These are phyloP conservation scores for Aphelenchoides bicaudatus DNA, from an alignment of 2,888 invertebrate species.

Conservation along the genomic window DNA sequence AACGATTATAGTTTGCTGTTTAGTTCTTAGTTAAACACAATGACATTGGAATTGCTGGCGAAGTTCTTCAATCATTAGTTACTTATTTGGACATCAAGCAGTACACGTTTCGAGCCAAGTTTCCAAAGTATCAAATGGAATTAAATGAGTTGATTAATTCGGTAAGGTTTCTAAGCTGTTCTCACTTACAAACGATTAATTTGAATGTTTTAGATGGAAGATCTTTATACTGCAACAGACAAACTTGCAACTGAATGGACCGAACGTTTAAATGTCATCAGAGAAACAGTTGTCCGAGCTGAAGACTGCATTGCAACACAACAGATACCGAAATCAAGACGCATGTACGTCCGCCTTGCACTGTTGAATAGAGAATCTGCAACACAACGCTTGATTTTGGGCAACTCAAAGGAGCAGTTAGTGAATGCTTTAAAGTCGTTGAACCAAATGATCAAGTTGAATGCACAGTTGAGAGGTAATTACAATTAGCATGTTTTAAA, in stretches of 20 bases:
- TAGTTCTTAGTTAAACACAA: conserved; percentile 41
- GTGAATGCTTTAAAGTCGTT: conserved; percentile 32
- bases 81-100: conserved; percentile 35
- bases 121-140: conserved; percentile 34
- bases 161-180: conserved; percentile 19
- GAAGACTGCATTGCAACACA: conserved; percentile 50
- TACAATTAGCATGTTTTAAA: background rate
- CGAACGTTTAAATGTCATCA: conserved; percentile 47
- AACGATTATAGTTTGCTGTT: conserved; percentile 8
- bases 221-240: conserved; percentile 46
- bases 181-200: background rate
- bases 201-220: conserved; percentile 42
- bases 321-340: conserved; percentile 30
- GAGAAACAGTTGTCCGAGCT: conserved; percentile 53
- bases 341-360: conserved; percentile 36
- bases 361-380: conserved; percentile 37
- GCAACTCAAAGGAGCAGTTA: conserved; percentile 32
- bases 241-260: conserved; percentile 48
- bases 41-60: conserved; percentile 47
- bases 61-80: conserved; percentile 50
- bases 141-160: conserved; percentile 18
- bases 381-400: conserved; percentile 29
- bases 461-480: conserved; percentile 33
- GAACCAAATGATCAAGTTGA: conserved; percentile 38
- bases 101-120: conserved; percentile 36